These are phyloP conservation scores for Palythoa grandis DNA, from an alignment of 92 coral and sea anemone species.

Conservation along the genomic window DNA sequence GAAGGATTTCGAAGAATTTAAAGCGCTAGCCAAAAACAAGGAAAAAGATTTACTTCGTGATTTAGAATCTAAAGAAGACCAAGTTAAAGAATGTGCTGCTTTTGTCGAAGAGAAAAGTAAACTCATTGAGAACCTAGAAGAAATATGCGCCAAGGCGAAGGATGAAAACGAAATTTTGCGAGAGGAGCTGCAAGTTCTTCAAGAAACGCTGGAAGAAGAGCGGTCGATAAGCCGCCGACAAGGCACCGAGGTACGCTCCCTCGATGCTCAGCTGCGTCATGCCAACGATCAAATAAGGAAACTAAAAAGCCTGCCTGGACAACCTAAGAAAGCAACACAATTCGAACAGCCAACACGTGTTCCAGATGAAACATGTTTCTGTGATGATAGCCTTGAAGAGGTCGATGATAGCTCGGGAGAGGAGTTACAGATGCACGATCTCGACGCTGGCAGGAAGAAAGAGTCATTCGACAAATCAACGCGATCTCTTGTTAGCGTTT, in stretches of 20 bases:
- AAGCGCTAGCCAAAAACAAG: conserved; percentile 35
- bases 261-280: conserved; percentile 86
- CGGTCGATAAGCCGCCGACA: conserved; percentile 72
- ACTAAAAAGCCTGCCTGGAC: conserved; percentile 35
- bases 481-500: conserved; percentile 55
- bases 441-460: conserved; percentile 44
- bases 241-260: conserved; percentile 81
- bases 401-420: conserved; percentile 50
- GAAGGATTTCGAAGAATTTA: conserved; percentile 37
- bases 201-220: conserved; percentile 70
- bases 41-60: conserved; percentile 35
- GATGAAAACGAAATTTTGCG: conserved; percentile 51
- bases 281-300: conserved; percentile 83
- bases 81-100: conserved; percentile 44
- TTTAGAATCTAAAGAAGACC: conserved; percentile 53
- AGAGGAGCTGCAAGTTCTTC: conserved; percentile 56
- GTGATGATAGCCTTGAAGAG: conserved; percentile 62
- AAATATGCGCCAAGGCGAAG: conserved; percentile 42
- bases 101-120: conserved; percentile 66
- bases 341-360: conserved; percentile 33
- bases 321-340: conserved; percentile 24
- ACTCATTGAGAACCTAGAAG: conserved; percentile 62
- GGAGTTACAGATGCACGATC: conserved; percentile 59
- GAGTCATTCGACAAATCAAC: conserved; percentile 47
- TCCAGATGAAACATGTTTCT: conserved; percentile 38